Conservation (phyloP, 2,113 vertebrate species). For the Corythornis vintsioides region DNA sequence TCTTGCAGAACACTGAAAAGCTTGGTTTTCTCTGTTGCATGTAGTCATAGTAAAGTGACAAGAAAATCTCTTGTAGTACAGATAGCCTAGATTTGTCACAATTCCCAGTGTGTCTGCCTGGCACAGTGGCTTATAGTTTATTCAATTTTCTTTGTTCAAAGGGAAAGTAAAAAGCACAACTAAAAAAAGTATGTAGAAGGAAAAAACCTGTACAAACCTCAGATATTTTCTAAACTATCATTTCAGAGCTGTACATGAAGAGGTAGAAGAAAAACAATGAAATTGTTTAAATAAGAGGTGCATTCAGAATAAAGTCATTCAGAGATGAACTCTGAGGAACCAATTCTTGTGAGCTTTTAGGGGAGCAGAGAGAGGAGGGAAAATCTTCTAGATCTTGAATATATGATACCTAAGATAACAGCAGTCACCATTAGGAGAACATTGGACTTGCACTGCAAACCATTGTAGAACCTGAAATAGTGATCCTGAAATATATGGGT, state of each 20-base stretch:
- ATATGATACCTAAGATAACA: background rate
- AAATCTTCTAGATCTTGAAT: background rate
- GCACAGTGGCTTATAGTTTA: conserved; percentile 2
- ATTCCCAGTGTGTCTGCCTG: conserved; percentile 13
- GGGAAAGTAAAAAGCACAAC: background rate
- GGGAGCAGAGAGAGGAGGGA: background rate
- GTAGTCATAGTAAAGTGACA: conserved; percentile 11
- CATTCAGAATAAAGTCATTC: background rate
- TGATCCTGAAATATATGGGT: background rate
- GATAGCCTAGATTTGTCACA: conserved; percentile 49
- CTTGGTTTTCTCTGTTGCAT: conserved; percentile 22
- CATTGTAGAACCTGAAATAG: background rate
- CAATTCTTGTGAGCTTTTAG: background rate
- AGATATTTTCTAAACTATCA: background rate
- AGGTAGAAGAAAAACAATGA: background rate
- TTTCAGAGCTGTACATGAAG: background rate
- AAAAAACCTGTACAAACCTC: background rate
- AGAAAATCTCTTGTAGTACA: conserved; percentile 49
- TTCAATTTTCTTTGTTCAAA: conserved; percentile 9
- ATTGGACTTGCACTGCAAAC: background rate
- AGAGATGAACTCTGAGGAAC: background rate
- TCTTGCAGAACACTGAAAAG: conserved; percentile 8
- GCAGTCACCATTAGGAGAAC: background rate
- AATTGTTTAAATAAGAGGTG: background rate
- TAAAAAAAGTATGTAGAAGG: background rate